phyloP scores from a whole-genome alignment of 92 coral and sea anemone genomes.

The Epizoanthus scotinus region DNA sequence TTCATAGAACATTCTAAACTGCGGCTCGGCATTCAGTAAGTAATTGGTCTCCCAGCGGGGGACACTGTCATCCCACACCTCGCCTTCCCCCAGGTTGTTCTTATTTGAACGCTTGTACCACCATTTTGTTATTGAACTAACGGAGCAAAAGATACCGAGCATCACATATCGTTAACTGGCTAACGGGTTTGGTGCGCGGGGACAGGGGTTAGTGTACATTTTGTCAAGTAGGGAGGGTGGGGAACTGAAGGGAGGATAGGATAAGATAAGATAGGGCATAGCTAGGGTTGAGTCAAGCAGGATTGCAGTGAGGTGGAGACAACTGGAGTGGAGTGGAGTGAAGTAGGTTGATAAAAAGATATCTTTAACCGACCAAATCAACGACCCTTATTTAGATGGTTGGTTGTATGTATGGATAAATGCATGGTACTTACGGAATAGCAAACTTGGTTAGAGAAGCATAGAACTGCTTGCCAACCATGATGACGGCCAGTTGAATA shows the following conservation, averaged over 20 bases:
- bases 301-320: too few relatives aligned
- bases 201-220: too few relatives aligned
- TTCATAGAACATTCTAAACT: constrained; percentile 93
- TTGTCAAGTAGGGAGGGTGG: too few relatives aligned
- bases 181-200: not conserved
- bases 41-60: constrained; percentile 86
- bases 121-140: constrained; percentile 67
- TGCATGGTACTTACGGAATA: constrained; percentile 75
- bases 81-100: constrained; percentile 25
- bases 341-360: too few relatives aligned
- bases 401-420: not conserved
- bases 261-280: not conserved
- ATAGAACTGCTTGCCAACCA: constrained; percentile 89
- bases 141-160: not conserved
- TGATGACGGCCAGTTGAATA: constrained; percentile 88
- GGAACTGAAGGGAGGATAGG: not conserved
- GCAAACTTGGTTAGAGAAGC: constrained; percentile 77
- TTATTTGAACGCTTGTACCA: constrained; percentile 66
- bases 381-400: not conserved
- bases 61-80: constrained; percentile 11
- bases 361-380: too few relatives aligned
- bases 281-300: too few relatives aligned
- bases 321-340: too few relatives aligned
- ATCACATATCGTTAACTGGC: not conserved
- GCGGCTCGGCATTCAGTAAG: constrained; percentile 76